phyloP scores from a whole-genome alignment of 2,888 invertebrate species.

The Mimumesa dahlbomi region DNA sequence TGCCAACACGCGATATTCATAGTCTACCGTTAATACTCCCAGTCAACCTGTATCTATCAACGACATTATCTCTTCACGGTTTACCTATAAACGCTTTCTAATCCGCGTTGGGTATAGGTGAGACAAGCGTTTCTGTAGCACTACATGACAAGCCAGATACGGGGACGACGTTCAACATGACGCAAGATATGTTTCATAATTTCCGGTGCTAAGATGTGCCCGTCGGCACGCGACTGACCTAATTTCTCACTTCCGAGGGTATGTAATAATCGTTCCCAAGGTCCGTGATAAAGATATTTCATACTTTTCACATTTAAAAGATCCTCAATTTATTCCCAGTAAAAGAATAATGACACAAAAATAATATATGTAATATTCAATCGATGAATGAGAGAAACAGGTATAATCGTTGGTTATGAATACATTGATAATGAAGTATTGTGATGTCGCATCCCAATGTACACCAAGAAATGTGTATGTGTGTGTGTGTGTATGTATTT shows the following conservation, averaged over 20 bases:
- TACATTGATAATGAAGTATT: constrained; percentile 29
- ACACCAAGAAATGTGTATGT: background rate
- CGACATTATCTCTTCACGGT: no score
- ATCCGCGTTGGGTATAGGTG: background rate
- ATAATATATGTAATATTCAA: no score
- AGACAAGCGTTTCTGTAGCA: background rate
- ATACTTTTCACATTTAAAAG: background rate
- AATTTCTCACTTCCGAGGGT: constrained; percentile 33
- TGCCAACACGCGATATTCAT: no score
- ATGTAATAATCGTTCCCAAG: background rate
- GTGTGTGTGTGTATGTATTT: no score
- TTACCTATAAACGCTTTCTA: background rate
- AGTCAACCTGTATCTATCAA: no score
- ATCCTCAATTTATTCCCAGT: no score
- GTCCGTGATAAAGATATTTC: constrained; percentile 18
- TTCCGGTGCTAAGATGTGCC: constrained; percentile 36
- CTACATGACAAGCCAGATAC: constrained; percentile 10
- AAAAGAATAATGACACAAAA: no score
- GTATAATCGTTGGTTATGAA: no score
- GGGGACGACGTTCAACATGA: constrained; percentile 12
- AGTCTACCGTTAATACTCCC: no score
- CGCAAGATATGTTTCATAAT: constrained; percentile 50
- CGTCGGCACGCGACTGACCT: constrained; percentile 28
- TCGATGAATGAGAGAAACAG: background rate
- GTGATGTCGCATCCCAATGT: background rate